Evolutionary conservation across 1,140 invertebrate genomes (phyloP).

Genomic region (Lordiphosa mommai): DNA sequence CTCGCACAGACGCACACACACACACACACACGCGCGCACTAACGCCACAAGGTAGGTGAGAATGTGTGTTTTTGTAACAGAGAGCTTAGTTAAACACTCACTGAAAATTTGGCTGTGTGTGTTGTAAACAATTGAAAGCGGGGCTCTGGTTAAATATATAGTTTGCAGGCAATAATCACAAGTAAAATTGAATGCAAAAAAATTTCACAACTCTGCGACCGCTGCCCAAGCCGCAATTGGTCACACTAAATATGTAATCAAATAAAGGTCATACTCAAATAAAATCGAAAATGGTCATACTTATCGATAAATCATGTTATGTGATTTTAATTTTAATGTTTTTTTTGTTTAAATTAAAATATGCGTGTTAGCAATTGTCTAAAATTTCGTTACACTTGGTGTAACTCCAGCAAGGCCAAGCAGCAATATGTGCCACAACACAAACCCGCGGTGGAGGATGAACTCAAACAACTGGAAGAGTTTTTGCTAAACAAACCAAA

Average conservation of each 20-base stretch:
- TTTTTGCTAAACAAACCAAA: conserved; percentile 84
- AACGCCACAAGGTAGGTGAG: conserved; percentile 38
- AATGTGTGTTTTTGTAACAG: conserved; percentile 39
- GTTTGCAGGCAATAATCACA: neutral
- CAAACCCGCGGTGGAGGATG: conserved; percentile 82
- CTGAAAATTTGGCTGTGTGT: neutral
- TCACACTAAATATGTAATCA: too few relatives aligned
- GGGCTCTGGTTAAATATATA: neutral
- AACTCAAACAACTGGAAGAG: conserved; percentile 83
- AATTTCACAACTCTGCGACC: conserved; percentile 35
- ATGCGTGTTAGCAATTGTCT: conserved; percentile 46
- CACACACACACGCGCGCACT: neutral
- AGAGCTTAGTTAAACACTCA: neutral
- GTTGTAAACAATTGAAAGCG: too few relatives aligned
- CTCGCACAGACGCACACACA: conserved; percentile 22
- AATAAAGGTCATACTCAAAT: too few relatives aligned
- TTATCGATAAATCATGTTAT: neutral
- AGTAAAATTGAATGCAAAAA: conserved; percentile 26
- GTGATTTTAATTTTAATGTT: neutral
- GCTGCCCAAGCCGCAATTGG: conserved; percentile 10
- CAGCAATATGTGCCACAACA: conserved; percentile 87
- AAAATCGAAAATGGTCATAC: too few relatives aligned
- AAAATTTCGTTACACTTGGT: conserved; percentile 25
- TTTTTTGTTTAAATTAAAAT: conserved; percentile 14
- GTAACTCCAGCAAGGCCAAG: conserved; percentile 11